Conservation (phyloP, 2,888 invertebrate species). For the Phyto melanocephala region DNA sequence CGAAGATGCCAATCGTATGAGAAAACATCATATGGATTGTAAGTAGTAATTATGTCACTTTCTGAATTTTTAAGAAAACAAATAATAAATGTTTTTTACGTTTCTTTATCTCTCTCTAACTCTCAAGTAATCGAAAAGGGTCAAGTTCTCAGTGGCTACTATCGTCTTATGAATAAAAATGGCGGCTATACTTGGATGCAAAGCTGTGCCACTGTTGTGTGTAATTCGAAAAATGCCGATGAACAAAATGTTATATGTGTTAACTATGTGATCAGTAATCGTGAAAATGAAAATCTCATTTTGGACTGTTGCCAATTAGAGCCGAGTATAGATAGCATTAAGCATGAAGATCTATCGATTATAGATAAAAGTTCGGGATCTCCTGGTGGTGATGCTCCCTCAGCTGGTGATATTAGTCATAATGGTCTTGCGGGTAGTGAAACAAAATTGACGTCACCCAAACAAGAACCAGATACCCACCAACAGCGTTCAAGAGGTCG, state of each 20-base stretch:
- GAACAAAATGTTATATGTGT: slow-evolving; percentile 98
- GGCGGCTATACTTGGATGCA: slow-evolving; percentile 98
- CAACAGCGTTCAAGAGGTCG: slow-evolving; percentile 71
- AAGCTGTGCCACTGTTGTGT: slow-evolving; percentile 97
- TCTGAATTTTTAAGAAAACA: neutral
- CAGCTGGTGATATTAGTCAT: slow-evolving; percentile 65
- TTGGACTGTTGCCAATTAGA: slow-evolving; percentile 97
- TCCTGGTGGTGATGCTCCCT: slow-evolving; percentile 88
- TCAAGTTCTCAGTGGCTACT: slow-evolving; percentile 97
- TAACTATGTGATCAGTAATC: slow-evolving; percentile 90
- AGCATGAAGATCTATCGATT: slow-evolving; percentile 86
- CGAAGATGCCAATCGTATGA: slow-evolving; percentile 94
- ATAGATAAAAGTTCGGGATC: slow-evolving; percentile 92
- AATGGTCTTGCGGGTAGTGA: slow-evolving; percentile 72
- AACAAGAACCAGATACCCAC: slow-evolving; percentile 76
- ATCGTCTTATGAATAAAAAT: slow-evolving; percentile 96
- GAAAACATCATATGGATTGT: slow-evolving; percentile 97
- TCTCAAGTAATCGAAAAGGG: slow-evolving; percentile 95
- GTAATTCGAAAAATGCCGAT: slow-evolving; percentile 96
- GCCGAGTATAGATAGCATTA: slow-evolving; percentile 86
- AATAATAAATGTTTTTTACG: neutral
- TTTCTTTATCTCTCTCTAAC: neutral
- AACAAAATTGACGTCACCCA: slow-evolving; percentile 77
- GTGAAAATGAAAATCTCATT: slow-evolving; percentile 92
- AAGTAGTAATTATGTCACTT: slow-evolving; percentile 80